Conservation (phyloP, 2,113 vertebrate species). For the Sula dactylatra region DNA sequence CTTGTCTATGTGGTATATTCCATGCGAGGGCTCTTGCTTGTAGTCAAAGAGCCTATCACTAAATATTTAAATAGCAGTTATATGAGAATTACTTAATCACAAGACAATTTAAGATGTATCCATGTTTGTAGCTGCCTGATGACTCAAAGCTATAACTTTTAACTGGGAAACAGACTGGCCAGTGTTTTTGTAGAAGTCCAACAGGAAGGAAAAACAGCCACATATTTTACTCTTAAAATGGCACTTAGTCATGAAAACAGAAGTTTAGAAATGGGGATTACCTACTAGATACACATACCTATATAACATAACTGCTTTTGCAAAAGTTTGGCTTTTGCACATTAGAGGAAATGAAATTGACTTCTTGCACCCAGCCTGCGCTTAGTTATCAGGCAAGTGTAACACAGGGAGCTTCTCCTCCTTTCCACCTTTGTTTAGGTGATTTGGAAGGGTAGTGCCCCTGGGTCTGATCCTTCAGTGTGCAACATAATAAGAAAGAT, state of each 20-base stretch:
- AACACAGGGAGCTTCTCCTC: not conserved
- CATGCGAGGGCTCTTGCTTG: accelerated
- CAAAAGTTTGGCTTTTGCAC: not conserved
- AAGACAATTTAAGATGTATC: not conserved
- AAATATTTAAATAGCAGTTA: not conserved
- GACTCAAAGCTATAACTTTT: not conserved
- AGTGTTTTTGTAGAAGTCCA: not conserved
- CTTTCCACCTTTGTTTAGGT: not conserved
- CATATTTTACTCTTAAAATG: not conserved
- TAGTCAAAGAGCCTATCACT: not conserved
- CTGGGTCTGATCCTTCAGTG: not conserved
- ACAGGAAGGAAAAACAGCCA: not conserved
- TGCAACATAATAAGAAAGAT: not conserved
- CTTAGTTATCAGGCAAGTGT: not conserved
- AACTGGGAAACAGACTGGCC: not conserved
- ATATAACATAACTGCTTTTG: not conserved
- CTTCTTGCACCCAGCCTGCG: not conserved
- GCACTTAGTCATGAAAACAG: not conserved
- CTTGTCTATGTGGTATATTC: not conserved
- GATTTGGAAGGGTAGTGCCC: not conserved
- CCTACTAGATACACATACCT: not conserved
- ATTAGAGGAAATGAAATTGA: not conserved
- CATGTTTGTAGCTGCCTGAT: not conserved
- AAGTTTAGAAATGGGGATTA: not conserved
- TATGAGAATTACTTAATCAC: not conserved